Percentiles rank a stretch among this genome's conserved stretches.
Conservation (phyloP, 2,797 vertebrate species). For the Gouania willdenowi region DNA sequence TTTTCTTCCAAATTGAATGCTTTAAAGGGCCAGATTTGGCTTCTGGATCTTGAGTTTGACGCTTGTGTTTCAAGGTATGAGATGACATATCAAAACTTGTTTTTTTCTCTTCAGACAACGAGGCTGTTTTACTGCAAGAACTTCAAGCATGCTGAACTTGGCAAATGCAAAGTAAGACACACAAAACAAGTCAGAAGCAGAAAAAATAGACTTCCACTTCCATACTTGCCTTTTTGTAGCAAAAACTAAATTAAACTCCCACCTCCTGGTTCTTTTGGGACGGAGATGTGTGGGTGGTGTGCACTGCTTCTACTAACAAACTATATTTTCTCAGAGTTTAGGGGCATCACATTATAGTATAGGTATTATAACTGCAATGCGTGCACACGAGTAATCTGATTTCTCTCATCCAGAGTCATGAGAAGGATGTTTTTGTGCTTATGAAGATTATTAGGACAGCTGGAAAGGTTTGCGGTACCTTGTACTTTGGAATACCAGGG, state of each 20-base stretch:
- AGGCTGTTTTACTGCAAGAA: neutral
- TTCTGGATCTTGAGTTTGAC: no score
- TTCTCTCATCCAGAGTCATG: constrained; percentile 3
- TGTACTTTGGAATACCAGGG: constrained; percentile 54
- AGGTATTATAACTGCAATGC: constrained; percentile 8
- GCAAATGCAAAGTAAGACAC: neutral
- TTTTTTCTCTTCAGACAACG: neutral
- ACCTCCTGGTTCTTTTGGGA: constrained; percentile 13
- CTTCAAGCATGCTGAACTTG: neutral
- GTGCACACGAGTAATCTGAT: constrained; percentile 3
- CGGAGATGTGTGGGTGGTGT: constrained; percentile 9
- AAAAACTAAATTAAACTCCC: constrained; percentile 18
- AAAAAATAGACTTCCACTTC: neutral
- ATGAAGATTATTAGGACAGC: constrained; percentile 35
- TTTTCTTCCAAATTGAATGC: no score
- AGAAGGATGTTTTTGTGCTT: constrained; percentile 14
- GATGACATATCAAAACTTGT: no score
- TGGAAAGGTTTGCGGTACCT: constrained; percentile 30
- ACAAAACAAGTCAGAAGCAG: neutral
- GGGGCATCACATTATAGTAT: neutral
- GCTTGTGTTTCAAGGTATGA: no score
- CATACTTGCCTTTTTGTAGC: constrained; percentile 8
- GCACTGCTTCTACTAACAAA: constrained; percentile 21
- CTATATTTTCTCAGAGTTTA: constrained; percentile 3
- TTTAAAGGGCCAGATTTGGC: no score